A percentile compares a stretch with the other conserved stretches of the same genome.
phyloP scores from a whole-genome alignment of 2,113 vertebrate species.

The Felis chaus region DNA sequence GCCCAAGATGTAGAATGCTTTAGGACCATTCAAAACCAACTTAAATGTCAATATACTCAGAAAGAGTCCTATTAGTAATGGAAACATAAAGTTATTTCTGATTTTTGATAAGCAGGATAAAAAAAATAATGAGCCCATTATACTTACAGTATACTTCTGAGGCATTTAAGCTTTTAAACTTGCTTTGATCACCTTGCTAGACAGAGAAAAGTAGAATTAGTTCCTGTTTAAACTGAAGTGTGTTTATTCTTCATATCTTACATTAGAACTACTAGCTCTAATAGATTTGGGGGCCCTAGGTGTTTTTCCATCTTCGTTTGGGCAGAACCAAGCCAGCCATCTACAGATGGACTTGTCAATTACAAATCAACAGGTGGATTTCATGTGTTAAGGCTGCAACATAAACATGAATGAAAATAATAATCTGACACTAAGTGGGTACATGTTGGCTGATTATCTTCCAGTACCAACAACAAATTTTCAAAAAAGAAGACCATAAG shows the following conservation, averaged over 20 bases:
- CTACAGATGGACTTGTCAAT: background rate
- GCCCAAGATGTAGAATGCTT: background rate
- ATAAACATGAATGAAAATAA: background rate
- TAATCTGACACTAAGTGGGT: background rate
- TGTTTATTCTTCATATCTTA: background rate
- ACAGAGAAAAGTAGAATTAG: background rate
- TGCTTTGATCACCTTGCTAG: background rate
- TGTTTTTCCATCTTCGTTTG: background rate
- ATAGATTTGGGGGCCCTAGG: background rate
- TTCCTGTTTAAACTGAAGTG: background rate
- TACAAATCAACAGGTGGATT: background rate
- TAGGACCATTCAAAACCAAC: background rate
- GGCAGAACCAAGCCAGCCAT: background rate
- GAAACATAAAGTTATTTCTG: background rate
- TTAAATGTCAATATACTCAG: background rate
- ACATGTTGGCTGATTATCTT: background rate
- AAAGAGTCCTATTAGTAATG: background rate
- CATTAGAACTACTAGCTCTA: background rate
- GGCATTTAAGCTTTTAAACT: background rate
- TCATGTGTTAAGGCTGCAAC: background rate
- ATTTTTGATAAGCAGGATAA: conserved; percentile 7
- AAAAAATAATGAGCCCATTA: background rate
- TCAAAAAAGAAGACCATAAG: background rate
- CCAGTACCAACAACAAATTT: background rate
- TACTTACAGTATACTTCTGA: background rate